Base-by-base conservation (phyloP, 1,140 invertebrate genomes). In the Formica selysi region DNA sequence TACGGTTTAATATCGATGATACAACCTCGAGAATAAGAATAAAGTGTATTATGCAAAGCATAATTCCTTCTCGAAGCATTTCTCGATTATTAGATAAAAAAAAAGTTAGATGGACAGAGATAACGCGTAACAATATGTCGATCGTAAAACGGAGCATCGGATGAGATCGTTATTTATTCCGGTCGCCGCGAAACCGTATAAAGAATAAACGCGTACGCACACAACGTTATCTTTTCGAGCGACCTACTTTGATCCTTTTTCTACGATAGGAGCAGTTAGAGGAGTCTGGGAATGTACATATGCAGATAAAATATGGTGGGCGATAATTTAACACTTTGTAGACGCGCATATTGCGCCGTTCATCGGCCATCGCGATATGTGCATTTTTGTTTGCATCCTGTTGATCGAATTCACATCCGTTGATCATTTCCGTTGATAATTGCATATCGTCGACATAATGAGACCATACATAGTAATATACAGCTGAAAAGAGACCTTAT, bases 191-290 rank as follows among this genome's bases (percentile, higher is more conserved):
- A 85, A 68, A 68, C 8, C 26, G 7, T 44, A 67, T 5, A 59
- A 67, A 48, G 38, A 73, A 36, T 44, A 48, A 71, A 74, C 16
- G 11, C 38, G 36, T 16, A 5, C 32, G 29, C n/a, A 6, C 32
- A 29, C 54, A 44, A 22, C 54, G 59, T 81, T 86, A 87, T 83
- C 74, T 81, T 86, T 84, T 87, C 74, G 32, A 78, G 11, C 29
- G 87, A 90, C 87, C 89, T 80, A 91, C 41, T 91, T 91, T 22
- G 64, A 16, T 87, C 59, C 54, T 80, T 91, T 91, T 91, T 44
- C 64, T 81, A 67, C 22, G 76, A 87, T 87, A 83, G 68, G 44
- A 76, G 26, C 68, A 61, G 54, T 48, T 76, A 36, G 57, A 78
- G 22, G 62, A 68, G 41, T 57, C 68, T 85, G 71, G 54, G 32